Base-by-base conservation (phyloP, 2,888 invertebrate species). In the Emmelina monodactyla region DNA sequence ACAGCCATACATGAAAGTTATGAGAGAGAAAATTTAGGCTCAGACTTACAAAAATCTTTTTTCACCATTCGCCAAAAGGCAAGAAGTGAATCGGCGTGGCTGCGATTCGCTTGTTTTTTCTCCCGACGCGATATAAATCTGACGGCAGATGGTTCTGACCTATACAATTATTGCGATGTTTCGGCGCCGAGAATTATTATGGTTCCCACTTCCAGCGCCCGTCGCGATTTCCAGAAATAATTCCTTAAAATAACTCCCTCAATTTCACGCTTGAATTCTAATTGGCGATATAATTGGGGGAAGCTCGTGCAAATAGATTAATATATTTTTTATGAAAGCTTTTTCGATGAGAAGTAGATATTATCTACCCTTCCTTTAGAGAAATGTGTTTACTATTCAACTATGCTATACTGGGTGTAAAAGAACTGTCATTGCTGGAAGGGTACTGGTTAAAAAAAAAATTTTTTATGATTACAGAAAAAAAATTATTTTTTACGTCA, bases 81-180 rank as follows among this genome's bases (percentile, higher is more conserved):
- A 58, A 61, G 61, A 62, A 63, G 57, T 50, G 59, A 56, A 59
- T 52, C 49, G 47, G 46, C 13, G 14, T 52, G 50, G 53, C 50
- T 55, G 12, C 22, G 32, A n/a, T 12, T 16, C 12, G 54, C 48
- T 55, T 41, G 51, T 54, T 58, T 69, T 70, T 71, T 71, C 64
- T 59, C 60, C 55, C 58, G 46, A 61, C 51, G 61, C 62, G 60
- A 68, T 65, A 70, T 75, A 75, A 72, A 75, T 73, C 72, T 73
- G 65, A 44, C 68, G 57, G 61, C 73, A 72, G 64, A 69, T 73
- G 73, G 66, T 64, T 69, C 69, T 72, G 72, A 70, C 69, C 71
- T 64, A 55, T 55, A 65, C 69, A 62, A 69, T 69, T 71, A 71
- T 71, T 69, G 67, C 69, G 58, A 63, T 69, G 68, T 67, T 63